Base-by-base conservation (phyloP, 2,113 vertebrate species). In the Dipodomys spectabilis region DNA sequence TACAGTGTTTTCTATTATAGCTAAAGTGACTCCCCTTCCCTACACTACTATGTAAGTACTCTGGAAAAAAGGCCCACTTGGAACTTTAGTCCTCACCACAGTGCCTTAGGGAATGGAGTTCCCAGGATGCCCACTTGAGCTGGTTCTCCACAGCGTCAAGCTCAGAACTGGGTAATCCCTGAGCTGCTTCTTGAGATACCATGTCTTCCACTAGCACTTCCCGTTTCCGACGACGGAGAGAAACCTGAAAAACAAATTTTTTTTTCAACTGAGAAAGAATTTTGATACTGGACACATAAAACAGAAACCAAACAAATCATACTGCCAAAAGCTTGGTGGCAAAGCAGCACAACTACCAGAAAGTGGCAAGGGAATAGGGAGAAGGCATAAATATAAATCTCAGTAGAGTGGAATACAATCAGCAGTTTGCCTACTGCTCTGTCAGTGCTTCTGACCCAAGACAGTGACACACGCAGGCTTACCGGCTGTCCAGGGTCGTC, bases 41-140 rank as follows among this genome's bases (percentile, higher is more conserved):
- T 49, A 49, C 49, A 72, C 27, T 4, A 39, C 44, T 12, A 19
- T 11, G 25, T 86, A 44, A 92, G 69, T 27, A 94, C 73, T 75
- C 81, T 77, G 22, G 67, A 67, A 49, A 74, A 90, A 75, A 45
- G n/a, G 35, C 30, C 91, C 80, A 79, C 27, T 60, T 0, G 16
- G 35, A 82, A 2, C 53, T 79, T 87, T 30, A n/a, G 60, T 94
- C 68, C 97, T 97, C 30, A 97, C 96, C 97, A 90, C 97, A 97
- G 92, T 97, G 97, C 79, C 97, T 85, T n/a, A 97, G 86, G 28
- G 97, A 97, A 84, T 96, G 95, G 27, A 97, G 96, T 68, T 97
- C 97, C 97, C 97, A 97, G 74, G 97, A 97, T 65, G 97, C 96
- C 97, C 96, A 97, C 35, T 97, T 97, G 82, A 97, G 95, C 88